phyloP scores from a whole-genome alignment of 2,113 vertebrate genomes.

The Catharus fuscescens region DNA sequence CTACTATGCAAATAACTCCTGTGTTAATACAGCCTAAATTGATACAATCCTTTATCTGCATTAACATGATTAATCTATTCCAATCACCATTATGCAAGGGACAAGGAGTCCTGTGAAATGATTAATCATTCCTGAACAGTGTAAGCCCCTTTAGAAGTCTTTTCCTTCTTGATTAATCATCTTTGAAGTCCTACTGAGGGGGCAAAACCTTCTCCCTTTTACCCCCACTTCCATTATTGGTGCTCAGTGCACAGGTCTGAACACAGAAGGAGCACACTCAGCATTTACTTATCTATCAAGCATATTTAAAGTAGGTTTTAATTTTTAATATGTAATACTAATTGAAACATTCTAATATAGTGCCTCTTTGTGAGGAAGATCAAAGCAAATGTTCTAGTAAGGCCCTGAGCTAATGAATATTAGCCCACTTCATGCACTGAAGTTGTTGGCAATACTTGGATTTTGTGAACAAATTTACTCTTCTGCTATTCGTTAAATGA shows the following conservation, averaged over 20 bases:
- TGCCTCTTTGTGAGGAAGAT: conserved; percentile 66
- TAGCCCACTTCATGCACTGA: conserved; percentile 37
- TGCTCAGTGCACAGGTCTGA: conserved; percentile 52
- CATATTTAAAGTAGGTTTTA: conserved; percentile 73
- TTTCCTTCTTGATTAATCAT: conserved; percentile 75
- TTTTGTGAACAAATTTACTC: conserved; percentile 45
- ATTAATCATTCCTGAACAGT: conserved; percentile 78
- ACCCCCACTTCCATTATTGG: conserved; percentile 51
- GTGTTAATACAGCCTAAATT: conserved; percentile 64
- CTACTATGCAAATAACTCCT: conserved; percentile 73
- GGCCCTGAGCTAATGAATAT: conserved; percentile 66
- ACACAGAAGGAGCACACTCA: conserved; percentile 63
- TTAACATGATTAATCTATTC: conserved; percentile 76
- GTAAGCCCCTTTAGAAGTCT: conserved; percentile 69
- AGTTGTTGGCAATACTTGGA: conserved; percentile 30
- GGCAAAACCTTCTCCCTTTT: conserved; percentile 58
- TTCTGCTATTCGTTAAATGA: background rate
- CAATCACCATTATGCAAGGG: conserved; percentile 72
- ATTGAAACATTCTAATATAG: conserved; percentile 65
- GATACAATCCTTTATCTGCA: conserved; percentile 71
- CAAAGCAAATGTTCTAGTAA: conserved; percentile 65
- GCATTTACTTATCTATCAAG: conserved; percentile 69
- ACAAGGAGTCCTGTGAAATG: conserved; percentile 66
- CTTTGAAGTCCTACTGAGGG: conserved; percentile 69
- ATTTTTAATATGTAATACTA: conserved; percentile 73